phyloP scores from a whole-genome alignment of 92 coral and sea anemone genomes.

The Nematostella vectensis region DNA sequence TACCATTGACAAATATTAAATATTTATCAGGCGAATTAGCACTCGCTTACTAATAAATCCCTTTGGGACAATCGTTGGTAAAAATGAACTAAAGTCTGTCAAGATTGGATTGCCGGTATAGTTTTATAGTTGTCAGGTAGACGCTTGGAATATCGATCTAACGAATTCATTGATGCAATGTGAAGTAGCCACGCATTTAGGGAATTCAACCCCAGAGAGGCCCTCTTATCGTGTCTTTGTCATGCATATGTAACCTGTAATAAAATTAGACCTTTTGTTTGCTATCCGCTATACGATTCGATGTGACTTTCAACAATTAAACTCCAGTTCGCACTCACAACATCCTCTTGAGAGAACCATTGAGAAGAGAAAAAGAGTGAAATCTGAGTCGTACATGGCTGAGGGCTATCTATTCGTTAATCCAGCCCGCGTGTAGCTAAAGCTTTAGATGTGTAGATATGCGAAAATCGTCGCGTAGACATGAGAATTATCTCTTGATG shows the following conservation, averaged over 20 bases:
- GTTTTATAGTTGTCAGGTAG: too few relatives aligned
- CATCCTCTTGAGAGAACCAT: not conserved
- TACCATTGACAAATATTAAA: slow-evolving; percentile 69
- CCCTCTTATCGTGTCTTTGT: slow-evolving; percentile 44
- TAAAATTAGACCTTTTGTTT: slow-evolving; percentile 55
- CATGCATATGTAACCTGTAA: slow-evolving; percentile 45
- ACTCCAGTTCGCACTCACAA: not conserved
- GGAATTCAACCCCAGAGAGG: slow-evolving; percentile 31
- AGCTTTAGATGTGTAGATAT: too few relatives aligned
- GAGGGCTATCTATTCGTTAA: not conserved
- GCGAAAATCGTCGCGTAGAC: too few relatives aligned
- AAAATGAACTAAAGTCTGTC: too few relatives aligned
- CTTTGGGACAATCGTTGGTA: too few relatives aligned
- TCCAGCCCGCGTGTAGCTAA: too few relatives aligned
- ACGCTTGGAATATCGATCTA: slow-evolving; percentile 28
- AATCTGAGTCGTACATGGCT: not conserved
- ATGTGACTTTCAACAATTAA: not conserved
- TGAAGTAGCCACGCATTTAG: slow-evolving; percentile 7
- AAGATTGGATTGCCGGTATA: too few relatives aligned
- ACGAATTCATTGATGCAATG: slow-evolving; percentile 9
- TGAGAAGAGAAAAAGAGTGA: not conserved
- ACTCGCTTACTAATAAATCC: slow-evolving; percentile 19
- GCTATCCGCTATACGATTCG: slow-evolving; percentile 9
- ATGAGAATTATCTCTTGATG: too few relatives aligned
- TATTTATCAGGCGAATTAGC: slow-evolving; percentile 83